Conservation (phyloP, 2,888 invertebrate genomes). For the Meloe dianella region DNA sequence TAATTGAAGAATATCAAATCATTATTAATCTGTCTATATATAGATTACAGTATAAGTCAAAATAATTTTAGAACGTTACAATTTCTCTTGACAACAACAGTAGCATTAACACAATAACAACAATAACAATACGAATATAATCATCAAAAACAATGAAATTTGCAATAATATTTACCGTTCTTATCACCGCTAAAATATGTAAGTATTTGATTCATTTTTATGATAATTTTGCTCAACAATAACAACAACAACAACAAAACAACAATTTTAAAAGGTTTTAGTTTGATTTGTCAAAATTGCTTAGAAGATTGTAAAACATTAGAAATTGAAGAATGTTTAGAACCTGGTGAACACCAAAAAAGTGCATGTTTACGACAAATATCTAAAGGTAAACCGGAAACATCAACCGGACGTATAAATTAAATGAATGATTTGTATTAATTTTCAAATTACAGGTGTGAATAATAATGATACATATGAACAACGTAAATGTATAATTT, state of each 20-base stretch:
- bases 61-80: not conserved
- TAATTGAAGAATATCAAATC: not conserved
- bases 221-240: no score
- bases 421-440: constrained; percentile 1
- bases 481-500: constrained; percentile 28
- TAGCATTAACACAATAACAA: not conserved
- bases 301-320: constrained; percentile 19
- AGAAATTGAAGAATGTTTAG: constrained; percentile 24
- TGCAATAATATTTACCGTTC: constrained; percentile 8
- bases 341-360: constrained; percentile 26
- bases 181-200: constrained; percentile 17
- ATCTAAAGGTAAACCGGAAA: constrained; percentile 20
- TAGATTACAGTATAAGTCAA: not conserved
- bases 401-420: not conserved
- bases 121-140: not conserved
- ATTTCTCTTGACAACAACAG: constrained; percentile 3
- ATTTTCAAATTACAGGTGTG: not conserved
- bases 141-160: constrained; percentile 5
- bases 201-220: not conserved
- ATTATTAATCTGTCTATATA: not conserved
- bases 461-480: constrained; percentile 15
- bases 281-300: constrained; percentile 24
- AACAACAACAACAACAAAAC: no score
- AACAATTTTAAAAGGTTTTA: constrained; percentile 17
- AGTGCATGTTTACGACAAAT: constrained; percentile 25